Evolutionary conservation across 2,888 invertebrate species (phyloP).

Genomic region (Drosophila gaucha): DNA sequence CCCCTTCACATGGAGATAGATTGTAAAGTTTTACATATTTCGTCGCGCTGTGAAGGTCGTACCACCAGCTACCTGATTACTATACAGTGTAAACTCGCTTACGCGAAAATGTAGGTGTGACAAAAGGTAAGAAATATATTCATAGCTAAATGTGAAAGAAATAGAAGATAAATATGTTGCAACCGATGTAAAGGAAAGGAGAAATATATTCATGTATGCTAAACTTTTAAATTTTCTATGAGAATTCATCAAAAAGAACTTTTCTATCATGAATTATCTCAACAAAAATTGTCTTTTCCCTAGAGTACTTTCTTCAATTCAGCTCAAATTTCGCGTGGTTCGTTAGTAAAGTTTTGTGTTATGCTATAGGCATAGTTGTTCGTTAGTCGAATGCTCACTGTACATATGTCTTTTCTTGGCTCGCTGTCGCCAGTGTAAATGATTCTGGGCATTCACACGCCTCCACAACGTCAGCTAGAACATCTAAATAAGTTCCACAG

Average conservation of each 20-base stretch:
- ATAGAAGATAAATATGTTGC: not conserved
- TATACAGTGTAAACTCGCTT: not conserved
- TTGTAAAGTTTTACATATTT: conserved; percentile 20
- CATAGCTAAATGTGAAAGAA: not conserved
- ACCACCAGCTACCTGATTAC: conserved; percentile 9
- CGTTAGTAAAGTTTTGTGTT: not conserved
- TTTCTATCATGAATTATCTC: no score
- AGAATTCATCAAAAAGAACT: not conserved
- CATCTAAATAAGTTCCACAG: conserved; percentile 24
- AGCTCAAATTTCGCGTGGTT: not conserved
- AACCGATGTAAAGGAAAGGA: not conserved
- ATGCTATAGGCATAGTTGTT: not conserved
- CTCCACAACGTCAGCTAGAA: conserved; percentile 10
- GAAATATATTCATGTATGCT: not conserved
- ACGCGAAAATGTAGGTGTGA: not conserved
- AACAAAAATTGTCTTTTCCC: not conserved
- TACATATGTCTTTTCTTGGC: not conserved
- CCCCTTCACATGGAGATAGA: not conserved
- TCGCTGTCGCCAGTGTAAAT: conserved; percentile 11
- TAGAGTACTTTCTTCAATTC: not conserved
- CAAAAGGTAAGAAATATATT: not conserved
- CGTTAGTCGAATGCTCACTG: not conserved
- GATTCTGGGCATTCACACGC: conserved; percentile 21
- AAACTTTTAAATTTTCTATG: not conserved
- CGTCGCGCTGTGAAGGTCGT: conserved; percentile 30